Base-by-base conservation (phyloP, 2,888 invertebrate genomes). In the Drosophila paramelanica region DNA sequence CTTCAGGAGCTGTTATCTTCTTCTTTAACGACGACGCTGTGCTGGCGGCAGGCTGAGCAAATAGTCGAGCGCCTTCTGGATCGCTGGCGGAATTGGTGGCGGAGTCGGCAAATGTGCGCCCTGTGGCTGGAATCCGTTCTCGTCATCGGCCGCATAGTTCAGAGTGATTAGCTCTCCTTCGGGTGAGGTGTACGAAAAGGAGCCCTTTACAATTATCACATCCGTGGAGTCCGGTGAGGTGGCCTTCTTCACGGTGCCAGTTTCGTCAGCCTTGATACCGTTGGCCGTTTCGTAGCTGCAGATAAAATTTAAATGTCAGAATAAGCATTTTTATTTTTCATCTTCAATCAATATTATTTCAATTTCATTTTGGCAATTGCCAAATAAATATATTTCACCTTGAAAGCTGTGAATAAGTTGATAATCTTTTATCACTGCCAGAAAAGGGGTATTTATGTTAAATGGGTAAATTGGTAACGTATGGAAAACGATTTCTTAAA, bases 191-290 rank as follows among this genome's bases (percentile, higher is more conserved):
- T 95, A 96, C 51, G 95, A 94, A 74, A 93, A 94, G 0, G 94
- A 94, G 25, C 96, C 96, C 83, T 94, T 94, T 3, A 95, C 95
- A 17, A 95, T 93, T 59, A 95, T 94, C 17, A 95, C 95, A 90
- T 95, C 95, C 72, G 93, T 93, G 5, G 94, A 93, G 73, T 96
- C 95, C 1, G 96, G 94, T 52, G 95, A 94, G 55, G 93, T 94
- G 8, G 95, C 95, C 89, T 95, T 95, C 93, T 96, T 96, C 81
- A 96, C 91, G 27, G 95, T 95, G 14, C 96, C 96, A 14, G 94
- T 91, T 92, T 96, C 96, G 90, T 96, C 95, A 1, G 95, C 96
- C 90, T 96, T 95, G 64, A 96, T 96, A 62, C 96, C 96, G 89
- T 96, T 96, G 65, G 95, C 96, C 20, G 96, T 95, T 93, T 96